These are phyloP conservation scores for Cantharis flavilabris DNA, from an alignment of 2,888 invertebrate species.

Conservation along the genomic window DNA sequence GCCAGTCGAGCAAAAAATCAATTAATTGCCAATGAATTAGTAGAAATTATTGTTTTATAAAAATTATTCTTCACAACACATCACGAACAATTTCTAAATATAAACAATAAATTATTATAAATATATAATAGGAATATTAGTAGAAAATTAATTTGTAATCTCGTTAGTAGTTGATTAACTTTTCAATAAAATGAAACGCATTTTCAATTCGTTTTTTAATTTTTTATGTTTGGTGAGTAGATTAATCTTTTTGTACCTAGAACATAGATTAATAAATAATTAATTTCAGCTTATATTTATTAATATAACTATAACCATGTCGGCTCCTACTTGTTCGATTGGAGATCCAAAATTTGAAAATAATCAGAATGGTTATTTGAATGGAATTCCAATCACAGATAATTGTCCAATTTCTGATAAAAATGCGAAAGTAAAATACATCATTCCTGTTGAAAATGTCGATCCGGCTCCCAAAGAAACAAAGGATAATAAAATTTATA, in stretches of 20 bases:
- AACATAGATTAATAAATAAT: not conserved
- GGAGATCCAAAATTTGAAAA: constrained; percentile 1
- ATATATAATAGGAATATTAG: not conserved
- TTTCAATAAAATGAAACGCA: not conserved
- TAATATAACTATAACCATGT: not conserved
- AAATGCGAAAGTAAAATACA: not conserved
- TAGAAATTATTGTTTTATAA: not conserved
- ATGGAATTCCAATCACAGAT: constrained; percentile 5
- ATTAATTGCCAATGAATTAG: not conserved
- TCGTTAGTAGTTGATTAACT: not conserved
- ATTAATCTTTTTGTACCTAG: not conserved
- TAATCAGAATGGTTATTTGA: not conserved
- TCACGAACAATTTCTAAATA: not conserved
- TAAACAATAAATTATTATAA: not conserved
- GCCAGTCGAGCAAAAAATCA: not conserved
- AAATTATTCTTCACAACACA: not conserved
- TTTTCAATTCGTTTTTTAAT: not conserved
- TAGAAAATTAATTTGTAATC: not conserved
- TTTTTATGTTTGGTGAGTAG: not conserved
- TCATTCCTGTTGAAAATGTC: constrained; percentile 5
- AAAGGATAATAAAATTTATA: not conserved
- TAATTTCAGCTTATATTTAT: not conserved
- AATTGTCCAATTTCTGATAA: not conserved
- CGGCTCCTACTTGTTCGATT: not conserved
- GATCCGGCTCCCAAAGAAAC: not conserved